Evolutionary conservation across 2,888 invertebrate genomes (phyloP), one percentile per base, ranked within the genome.

Genomic region (Cosmia trapezina): DNA sequence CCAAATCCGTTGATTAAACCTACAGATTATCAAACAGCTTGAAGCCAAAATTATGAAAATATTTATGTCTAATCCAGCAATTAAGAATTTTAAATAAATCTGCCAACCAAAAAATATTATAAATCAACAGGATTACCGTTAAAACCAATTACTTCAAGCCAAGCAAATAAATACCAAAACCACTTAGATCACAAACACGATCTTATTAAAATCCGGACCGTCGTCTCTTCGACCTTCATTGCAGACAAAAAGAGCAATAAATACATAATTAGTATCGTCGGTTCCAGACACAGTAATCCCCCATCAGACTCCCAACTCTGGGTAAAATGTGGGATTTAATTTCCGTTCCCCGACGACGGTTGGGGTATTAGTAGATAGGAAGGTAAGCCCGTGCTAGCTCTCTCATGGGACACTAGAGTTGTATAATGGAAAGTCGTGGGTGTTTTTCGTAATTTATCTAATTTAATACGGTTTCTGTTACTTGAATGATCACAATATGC

Each of bases 321-420:
- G 70, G 66, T 49, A 54, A 60, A 51, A 60, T 63, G 66, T 51
- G 70, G 73, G 77, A 63, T 76, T 84, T 81, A 79, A 86, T 85
- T 84, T 85, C 86, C 85, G 83, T 68, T 78, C 47, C 51, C 61
- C 75, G 70, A 73, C 76, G 73, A 59, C 69, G 69, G 60, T 60
- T n/a, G 78, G 53, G 76, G 77, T 70, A 83, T 85, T 85, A 84
- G 51, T 54, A 70, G 63, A 61, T 62, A 69, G 69, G 59, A 69
- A 70, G 67, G 74, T 71, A 81, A 51, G 37, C 14, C 62, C 37
- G 14, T 53, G n/a, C 45, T 66, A 59, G 33, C n/a, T 4, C 43
- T 49, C 28, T 54, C 56, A 66, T 12, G 51, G 17, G 47, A 51
- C 28, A 47, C 4, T 56, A 33, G 8, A 45, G 59, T 63, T 70